phyloP scores from a whole-genome alignment of 2,888 invertebrate genomes.

The Anarsia innoxiella region DNA sequence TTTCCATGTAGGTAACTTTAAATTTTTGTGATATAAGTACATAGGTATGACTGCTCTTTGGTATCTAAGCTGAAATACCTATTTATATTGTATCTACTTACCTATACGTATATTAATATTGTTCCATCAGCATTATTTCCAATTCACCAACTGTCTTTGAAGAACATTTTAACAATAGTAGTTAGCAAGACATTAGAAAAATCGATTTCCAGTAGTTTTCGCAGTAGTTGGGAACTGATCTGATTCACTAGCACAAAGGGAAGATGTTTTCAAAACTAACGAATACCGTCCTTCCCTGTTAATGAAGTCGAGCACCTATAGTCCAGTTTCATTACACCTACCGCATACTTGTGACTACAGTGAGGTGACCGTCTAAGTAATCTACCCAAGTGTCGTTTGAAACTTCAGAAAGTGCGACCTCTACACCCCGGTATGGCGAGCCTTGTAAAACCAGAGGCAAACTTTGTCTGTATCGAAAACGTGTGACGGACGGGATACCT shows the following conservation, averaged over 20 bases:
- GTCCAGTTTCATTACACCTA: conserved; percentile 24
- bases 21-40: no score
- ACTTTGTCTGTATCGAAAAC: conserved; percentile 29
- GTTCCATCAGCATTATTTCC: no score
- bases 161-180: no score
- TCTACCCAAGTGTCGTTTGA: conserved; percentile 35
- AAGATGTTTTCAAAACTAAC: conserved; percentile 15
- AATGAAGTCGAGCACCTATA: conserved; percentile 20
- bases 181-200: no score
- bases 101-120: no score
- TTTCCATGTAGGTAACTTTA: no score
- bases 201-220: no score
- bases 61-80: no score
- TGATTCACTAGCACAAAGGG: conserved; percentile 11
- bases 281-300: conserved; percentile 14
- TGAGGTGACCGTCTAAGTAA: conserved; percentile 29
- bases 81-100: no score
- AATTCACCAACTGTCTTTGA: no score
- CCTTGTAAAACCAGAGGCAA: conserved; percentile 26
- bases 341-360: conserved; percentile 15
- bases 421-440: conserved; percentile 20
- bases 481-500: conserved; percentile 27
- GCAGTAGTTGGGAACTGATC: no score
- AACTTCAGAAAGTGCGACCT: conserved; percentile 31
- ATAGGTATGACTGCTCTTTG: no score